Evolutionary conservation across 2,888 invertebrate species (phyloP).

Genomic region (Cephus rjabovi): DNA sequence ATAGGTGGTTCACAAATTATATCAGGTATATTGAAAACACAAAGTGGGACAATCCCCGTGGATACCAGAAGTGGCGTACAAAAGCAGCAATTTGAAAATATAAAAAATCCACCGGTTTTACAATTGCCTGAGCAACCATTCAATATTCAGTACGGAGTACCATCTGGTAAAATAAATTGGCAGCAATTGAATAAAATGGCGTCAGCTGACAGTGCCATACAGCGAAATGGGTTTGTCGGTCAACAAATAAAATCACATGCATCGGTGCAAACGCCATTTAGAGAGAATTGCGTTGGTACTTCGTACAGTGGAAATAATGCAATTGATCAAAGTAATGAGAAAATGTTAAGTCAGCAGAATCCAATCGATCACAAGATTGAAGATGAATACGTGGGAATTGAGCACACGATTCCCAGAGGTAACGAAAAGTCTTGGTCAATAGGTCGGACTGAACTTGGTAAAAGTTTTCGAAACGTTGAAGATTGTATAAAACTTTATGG

Average conservation of each 20-base stretch:
- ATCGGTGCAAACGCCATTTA: not conserved
- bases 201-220: not conserved
- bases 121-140: not conserved
- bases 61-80: not conserved
- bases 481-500: constrained; percentile 38
- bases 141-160: not conserved
- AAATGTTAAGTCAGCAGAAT: not conserved
- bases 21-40: not conserved
- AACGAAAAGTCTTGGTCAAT: not conserved
- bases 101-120: not conserved
- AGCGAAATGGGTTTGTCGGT: not conserved
- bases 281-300: not conserved
- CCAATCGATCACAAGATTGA: not conserved
- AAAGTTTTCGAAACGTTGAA: constrained; percentile 26
- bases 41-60: not conserved
- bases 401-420: not conserved
- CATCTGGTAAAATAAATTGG: not conserved
- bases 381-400: not conserved
- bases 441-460: not conserved
- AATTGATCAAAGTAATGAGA: not conserved
- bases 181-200: not conserved
- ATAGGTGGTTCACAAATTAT: not conserved
- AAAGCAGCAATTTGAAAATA: not conserved
- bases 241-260: not conserved
- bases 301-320: not conserved